Conservation (phyloP, 2,888 invertebrate species). For the Rhopalosiphum nymphaeae region DNA sequence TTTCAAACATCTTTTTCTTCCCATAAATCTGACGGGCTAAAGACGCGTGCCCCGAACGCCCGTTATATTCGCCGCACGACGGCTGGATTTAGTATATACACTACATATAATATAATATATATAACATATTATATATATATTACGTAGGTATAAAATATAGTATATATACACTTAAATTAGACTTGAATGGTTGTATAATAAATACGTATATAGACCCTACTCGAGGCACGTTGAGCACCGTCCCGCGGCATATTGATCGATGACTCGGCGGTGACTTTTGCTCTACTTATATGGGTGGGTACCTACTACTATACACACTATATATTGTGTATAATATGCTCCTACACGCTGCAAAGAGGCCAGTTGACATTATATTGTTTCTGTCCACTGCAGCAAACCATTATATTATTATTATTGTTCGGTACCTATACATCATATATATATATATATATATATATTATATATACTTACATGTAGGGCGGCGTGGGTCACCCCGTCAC, state of each 20-base stretch:
- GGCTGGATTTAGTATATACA: conserved; percentile 22
- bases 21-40: conserved; percentile 52
- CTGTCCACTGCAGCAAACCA: conserved; percentile 2
- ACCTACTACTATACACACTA: not conserved
- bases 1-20: conserved; percentile 56
- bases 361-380: conserved; percentile 56
- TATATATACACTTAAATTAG: conserved; percentile 26
- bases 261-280: conserved; percentile 57
- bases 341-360: not conserved
- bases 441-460: not conserved
- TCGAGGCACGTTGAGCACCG: conserved; percentile 41
- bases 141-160: not conserved
- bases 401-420: conserved; percentile 10
- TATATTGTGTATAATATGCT: not conserved
- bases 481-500: conserved; percentile 13
- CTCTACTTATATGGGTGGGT: not conserved
- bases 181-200: conserved; percentile 33
- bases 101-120: not conserved
- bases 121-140: not conserved
- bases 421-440: not conserved
- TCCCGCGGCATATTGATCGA: conserved; percentile 45
- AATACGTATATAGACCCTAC: not conserved
- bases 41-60: conserved; percentile 61
- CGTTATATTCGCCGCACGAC: conserved; percentile 24
- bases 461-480: not conserved